Evolutionary conservation across 2,888 invertebrate genomes (phyloP), one percentile per base, ranked within the genome.

Genomic region (Plagiodera versicolora): DNA sequence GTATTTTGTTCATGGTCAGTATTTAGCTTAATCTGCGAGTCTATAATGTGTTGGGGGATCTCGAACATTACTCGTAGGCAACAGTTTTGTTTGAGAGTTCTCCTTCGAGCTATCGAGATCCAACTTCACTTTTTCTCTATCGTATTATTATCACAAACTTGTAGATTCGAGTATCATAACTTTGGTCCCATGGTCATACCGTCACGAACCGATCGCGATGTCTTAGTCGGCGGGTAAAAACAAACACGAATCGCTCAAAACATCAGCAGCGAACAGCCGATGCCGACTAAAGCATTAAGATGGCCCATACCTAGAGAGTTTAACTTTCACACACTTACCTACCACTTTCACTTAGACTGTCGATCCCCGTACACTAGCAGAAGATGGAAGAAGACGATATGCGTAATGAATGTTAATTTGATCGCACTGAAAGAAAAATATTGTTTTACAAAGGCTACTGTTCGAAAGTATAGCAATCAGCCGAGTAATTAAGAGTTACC

Each of bases 311-410:
- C 58, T 76, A 76, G 76, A 79, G 79, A 79, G 78, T 77, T 75
- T 75, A 76, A 77, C 78, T 77, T 77, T 78, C 77, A 77, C 78
- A 78, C 77, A 75, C 73, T 77, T 75, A 77, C 77, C 79, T 75
- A 77, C 77, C 79, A 79, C 79, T 79, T 79, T 79, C 79, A 79
- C 79, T 79, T 74, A 68, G 70, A 63, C 55, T 58, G 57, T 58
- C 58, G 52, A 62, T 58, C 46, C 58, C 30, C 50, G 51, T 51
- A 48, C 56, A 52, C 39, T 35, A 56, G 56, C 56, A 56, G 10
- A 60, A 56, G 56, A 56, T 60, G 35, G 52, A 56, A 56, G 46
- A 60, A 56, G 44, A 19, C 50, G 49, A 30, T 44, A 55, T 50
- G 47, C 56, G 47, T 56, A 56, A 60, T 60, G 56, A 60, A 56